Conservation (phyloP, 2,797 vertebrate genomes). For the Martes flavigula region DNA sequence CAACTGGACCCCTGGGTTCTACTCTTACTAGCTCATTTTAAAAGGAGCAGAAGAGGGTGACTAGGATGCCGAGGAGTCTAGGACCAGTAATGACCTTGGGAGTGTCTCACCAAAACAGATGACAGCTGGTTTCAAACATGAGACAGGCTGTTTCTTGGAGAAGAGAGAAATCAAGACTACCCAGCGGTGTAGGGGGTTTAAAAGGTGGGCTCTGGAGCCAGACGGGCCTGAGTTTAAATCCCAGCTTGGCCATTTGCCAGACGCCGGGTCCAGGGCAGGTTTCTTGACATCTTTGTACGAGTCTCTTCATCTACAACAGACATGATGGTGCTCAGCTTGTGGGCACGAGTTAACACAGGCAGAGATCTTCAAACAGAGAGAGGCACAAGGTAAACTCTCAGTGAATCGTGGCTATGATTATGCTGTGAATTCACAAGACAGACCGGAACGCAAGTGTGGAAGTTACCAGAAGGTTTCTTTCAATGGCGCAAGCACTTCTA, state of each 20-base stretch:
- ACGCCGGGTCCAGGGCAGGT: not conserved
- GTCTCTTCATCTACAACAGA: not conserved
- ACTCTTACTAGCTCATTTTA: not conserved
- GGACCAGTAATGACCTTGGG: not conserved
- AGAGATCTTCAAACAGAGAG: not conserved
- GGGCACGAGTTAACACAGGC: not conserved
- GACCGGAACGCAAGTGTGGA: not conserved
- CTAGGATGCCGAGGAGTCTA: not conserved
- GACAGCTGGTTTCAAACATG: not conserved
- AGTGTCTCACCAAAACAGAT: not conserved
- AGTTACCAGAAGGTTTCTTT: not conserved
- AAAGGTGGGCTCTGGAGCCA: not conserved
- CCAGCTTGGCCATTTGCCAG: not conserved
- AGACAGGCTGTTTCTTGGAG: not conserved
- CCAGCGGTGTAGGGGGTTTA: not conserved
- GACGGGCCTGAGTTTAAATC: not conserved
- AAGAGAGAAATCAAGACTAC: not conserved
- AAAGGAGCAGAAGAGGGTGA: not conserved
- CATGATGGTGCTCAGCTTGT: not conserved
- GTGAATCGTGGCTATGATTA: not conserved
- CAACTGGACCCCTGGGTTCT: not conserved
- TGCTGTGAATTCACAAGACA: not conserved
- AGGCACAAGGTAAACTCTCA: not conserved
- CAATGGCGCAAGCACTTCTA: not conserved
- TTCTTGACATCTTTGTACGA: not conserved